phyloP scores from a whole-genome alignment of 2,888 invertebrate genomes.

The Diplazon laetatorius region DNA sequence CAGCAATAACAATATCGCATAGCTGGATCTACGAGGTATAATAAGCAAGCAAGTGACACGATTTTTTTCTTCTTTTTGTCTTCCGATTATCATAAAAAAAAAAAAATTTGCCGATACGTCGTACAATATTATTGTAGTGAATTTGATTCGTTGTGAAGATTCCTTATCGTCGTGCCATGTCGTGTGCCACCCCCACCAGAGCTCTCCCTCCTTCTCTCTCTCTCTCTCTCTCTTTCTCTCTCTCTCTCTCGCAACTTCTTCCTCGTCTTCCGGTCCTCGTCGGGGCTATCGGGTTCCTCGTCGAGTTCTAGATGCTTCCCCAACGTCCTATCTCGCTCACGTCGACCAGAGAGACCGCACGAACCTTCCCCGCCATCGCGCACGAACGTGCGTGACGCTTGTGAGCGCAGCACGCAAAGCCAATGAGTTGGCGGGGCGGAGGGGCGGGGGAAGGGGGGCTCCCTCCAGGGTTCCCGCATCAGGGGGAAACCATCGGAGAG shows the following conservation, averaged over 20 bases:
- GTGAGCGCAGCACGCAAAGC: conserved; percentile 35
- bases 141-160: conserved; percentile 25
- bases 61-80: too few relatives aligned
- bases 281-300: conserved; percentile 2
- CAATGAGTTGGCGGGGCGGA: too few relatives aligned
- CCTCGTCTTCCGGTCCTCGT: conserved; percentile 1
- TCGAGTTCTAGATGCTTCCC: not conserved
- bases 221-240: conserved; percentile 30
- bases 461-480: conserved; percentile 36
- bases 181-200: conserved; percentile 48
- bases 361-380: not conserved
- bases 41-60: too few relatives aligned
- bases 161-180: conserved; percentile 50
- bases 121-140: not conserved
- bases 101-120: not conserved
- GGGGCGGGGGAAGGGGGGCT: too few relatives aligned
- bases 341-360: not conserved
- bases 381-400: conserved; percentile 2
- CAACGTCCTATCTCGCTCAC: conserved; percentile 29
- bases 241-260: conserved; percentile 17
- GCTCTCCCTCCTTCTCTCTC: conserved; percentile 11
- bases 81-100: too few relatives aligned
- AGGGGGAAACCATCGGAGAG: conserved; percentile 28
- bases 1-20: too few relatives aligned
- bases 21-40: too few relatives aligned